Percentiles rank a stretch among this genome's conserved stretches.
Conservation (phyloP, 2,888 invertebrate genomes). For the Melieria crassipennis region DNA sequence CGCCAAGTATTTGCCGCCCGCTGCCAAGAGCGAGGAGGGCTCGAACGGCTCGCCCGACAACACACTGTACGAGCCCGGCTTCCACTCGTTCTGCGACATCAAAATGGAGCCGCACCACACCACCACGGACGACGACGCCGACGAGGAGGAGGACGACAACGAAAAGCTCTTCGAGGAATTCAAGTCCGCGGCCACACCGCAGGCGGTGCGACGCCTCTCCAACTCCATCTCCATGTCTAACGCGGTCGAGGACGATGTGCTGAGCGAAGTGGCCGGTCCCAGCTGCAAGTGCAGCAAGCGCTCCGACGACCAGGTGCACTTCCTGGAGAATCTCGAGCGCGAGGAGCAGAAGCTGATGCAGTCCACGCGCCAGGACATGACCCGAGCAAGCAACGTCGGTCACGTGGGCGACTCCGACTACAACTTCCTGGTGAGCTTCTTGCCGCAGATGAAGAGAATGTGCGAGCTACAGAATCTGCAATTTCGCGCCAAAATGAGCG, state of each 20-base stretch:
- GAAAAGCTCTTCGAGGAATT: constrained; percentile 56
- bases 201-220: constrained; percentile 54
- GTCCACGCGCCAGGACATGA: constrained; percentile 56
- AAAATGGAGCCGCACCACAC: constrained; percentile 45
- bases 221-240: constrained; percentile 49
- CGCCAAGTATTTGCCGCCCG: constrained; percentile 27
- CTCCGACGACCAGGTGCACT: constrained; percentile 55
- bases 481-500: constrained; percentile 58
- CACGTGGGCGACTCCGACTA: constrained; percentile 60
- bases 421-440: constrained; percentile 57
- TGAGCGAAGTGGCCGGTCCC: neutral
- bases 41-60: constrained; percentile 17
- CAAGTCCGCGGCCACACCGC: constrained; percentile 54
- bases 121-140: constrained; percentile 41
- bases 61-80: constrained; percentile 18
- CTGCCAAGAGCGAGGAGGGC: constrained; percentile 17
- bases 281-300: constrained; percentile 53
- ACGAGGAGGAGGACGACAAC: constrained; percentile 48
- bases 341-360: constrained; percentile 58
- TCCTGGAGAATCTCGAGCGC: constrained; percentile 52
- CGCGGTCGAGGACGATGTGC: constrained; percentile 39
- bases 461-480: constrained; percentile 53
- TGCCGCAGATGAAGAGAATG: constrained; percentile 61
- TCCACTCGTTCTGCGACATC: constrained; percentile 37
- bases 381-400: constrained; percentile 50